phyloP scores from a whole-genome alignment of 1,140 invertebrate genomes.

The Heliconius congener region DNA sequence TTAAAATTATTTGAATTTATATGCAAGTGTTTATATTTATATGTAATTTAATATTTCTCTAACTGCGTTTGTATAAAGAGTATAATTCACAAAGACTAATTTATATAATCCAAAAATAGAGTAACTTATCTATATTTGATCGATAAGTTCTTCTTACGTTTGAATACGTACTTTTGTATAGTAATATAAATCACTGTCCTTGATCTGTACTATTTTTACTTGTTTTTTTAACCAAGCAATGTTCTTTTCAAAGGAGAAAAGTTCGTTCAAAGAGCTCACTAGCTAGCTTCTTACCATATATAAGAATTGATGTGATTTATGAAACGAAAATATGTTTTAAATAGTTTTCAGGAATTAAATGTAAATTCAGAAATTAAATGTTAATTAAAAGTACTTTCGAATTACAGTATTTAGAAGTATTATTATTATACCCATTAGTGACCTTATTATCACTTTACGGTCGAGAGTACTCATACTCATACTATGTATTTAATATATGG shows the following conservation, averaged over 20 bases:
- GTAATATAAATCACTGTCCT: constrained; percentile 54
- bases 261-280: background rate
- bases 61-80: constrained; percentile 38
- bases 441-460: no score
- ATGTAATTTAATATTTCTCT: constrained; percentile 11
- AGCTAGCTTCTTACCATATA: background rate
- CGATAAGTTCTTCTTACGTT: constrained; percentile 44
- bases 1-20: no score
- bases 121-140: constrained; percentile 38
- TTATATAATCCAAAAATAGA: constrained; percentile 55
- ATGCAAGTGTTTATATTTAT: background rate
- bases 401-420: no score
- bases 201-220: constrained; percentile 55
- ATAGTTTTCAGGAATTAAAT: no score
- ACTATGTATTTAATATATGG: no score
- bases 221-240: background rate
- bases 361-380: no score
- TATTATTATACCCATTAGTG: no score
- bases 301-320: background rate
- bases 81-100: constrained; percentile 42
- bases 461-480: no score
- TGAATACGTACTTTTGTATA: constrained; percentile 55
- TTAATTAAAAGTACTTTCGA: no score
- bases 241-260: background rate
- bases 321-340: background rate